A percentile compares a stretch with the other conserved stretches of the same genome.
Evolutionary conservation across 2,888 invertebrate genomes (phyloP).

Genomic region (Drosophila yooni): DNA sequence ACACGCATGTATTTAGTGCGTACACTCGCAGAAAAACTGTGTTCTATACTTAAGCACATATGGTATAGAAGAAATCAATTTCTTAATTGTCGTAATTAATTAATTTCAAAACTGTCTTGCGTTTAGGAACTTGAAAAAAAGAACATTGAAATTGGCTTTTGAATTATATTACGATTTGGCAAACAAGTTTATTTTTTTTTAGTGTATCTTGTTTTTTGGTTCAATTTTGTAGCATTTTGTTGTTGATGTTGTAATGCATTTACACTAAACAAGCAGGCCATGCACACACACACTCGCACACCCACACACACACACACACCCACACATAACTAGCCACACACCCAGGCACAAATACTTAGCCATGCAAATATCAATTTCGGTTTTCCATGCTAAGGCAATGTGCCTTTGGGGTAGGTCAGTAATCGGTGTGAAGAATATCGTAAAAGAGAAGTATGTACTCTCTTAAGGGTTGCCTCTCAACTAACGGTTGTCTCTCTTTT

Average conservation of each 20-base stretch:
- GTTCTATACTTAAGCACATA: not conserved
- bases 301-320: conserved; percentile 14
- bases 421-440: conserved; percentile 51
- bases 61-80: not conserved
- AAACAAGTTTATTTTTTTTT: not conserved
- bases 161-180: not conserved
- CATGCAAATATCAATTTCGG: conserved; percentile 75
- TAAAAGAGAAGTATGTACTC: conserved; percentile 19
- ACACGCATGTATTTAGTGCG: conserved; percentile 42
- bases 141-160: not conserved
- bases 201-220: conserved; percentile 8
- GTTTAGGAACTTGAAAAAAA: not conserved
- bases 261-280: conserved; percentile 70
- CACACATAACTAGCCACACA: conserved; percentile 14
- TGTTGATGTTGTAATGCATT: conserved; percentile 58
- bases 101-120: not conserved
- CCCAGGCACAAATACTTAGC: conserved; percentile 39
- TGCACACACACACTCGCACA: conserved; percentile 6
- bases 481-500: not conserved
- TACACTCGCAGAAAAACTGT: not conserved
- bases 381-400: conserved; percentile 56
- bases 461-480: conserved; percentile 34
- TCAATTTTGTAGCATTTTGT: conserved; percentile 23
- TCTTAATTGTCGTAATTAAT: not conserved
- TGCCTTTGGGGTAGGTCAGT: conserved; percentile 11